Conservation (phyloP, 2,113 vertebrate species). For the Mormyrus iriodes region DNA sequence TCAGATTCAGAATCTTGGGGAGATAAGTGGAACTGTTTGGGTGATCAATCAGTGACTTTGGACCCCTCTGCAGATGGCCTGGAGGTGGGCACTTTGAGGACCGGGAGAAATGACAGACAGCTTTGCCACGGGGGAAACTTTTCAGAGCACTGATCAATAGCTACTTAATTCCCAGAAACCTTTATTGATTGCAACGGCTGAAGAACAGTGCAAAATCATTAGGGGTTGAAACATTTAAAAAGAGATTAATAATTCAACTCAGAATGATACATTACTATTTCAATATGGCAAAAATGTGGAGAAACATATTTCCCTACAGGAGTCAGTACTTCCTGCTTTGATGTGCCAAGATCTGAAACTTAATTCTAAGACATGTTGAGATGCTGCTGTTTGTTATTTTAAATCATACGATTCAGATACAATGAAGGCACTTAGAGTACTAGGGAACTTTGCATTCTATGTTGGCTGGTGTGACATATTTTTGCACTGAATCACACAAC, state of each 20-base stretch:
- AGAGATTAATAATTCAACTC: constrained; percentile 31
- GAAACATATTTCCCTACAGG: neutral
- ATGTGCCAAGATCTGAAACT: neutral
- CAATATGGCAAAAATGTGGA: constrained; percentile 19
- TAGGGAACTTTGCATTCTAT: neutral
- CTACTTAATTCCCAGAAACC: constrained; percentile 42
- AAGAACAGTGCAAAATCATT: constrained; percentile 31
- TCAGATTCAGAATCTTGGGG: constrained; percentile 28
- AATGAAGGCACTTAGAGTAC: neutral
- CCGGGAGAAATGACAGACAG: constrained; percentile 16
- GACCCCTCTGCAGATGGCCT: neutral
- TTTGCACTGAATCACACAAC: neutral
- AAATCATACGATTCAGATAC: neutral
- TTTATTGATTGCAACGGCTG: constrained; percentile 35
- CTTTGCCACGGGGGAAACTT: constrained; percentile 18
- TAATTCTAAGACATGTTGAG: neutral
- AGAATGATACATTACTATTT: constrained; percentile 19
- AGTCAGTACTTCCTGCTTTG: neutral
- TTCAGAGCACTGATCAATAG: constrained; percentile 37
- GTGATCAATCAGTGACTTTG: constrained; percentile 30
- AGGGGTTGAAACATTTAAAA: constrained; percentile 35
- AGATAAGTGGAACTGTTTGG: constrained; percentile 33
- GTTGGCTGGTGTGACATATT: neutral
- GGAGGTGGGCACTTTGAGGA: neutral
- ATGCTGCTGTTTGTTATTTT: neutral